These are phyloP conservation scores for Myiozetetes cayanensis DNA, from an alignment of 2,113 vertebrate genomes.

Conservation along the genomic window DNA sequence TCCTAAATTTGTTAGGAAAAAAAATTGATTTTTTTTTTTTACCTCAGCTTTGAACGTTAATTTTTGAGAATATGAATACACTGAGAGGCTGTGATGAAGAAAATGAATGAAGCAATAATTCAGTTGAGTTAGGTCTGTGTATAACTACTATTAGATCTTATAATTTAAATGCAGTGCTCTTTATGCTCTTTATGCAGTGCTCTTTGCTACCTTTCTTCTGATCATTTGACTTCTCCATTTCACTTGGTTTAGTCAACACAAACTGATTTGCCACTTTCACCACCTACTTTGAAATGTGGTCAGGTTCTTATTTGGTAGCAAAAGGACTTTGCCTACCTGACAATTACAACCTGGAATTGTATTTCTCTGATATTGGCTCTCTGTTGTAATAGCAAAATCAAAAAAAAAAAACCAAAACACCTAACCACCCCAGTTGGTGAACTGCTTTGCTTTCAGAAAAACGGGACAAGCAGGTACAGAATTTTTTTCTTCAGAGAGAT, in stretches of 20 bases:
- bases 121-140: not conserved
- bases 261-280: not conserved
- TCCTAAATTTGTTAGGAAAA: not conserved
- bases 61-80: not conserved
- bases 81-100: not conserved
- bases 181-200: not conserved
- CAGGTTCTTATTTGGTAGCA: not conserved
- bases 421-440: not conserved
- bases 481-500: not conserved
- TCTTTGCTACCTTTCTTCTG: not conserved
- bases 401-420: not conserved
- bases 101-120: not conserved
- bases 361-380: not conserved
- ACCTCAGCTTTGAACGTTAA: not conserved
- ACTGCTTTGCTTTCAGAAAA: not conserved
- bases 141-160: not conserved
- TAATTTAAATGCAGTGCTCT: not conserved
- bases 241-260: not conserved
- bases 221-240: conserved; percentile 1
- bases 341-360: not conserved
- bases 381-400: not conserved
- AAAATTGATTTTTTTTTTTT: not conserved
- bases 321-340: not conserved
- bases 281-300: not conserved
- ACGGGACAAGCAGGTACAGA: not conserved